Evolutionary conservation across 2,888 invertebrate genomes (phyloP).

Genomic region (Rugalucina vietnamica): DNA sequence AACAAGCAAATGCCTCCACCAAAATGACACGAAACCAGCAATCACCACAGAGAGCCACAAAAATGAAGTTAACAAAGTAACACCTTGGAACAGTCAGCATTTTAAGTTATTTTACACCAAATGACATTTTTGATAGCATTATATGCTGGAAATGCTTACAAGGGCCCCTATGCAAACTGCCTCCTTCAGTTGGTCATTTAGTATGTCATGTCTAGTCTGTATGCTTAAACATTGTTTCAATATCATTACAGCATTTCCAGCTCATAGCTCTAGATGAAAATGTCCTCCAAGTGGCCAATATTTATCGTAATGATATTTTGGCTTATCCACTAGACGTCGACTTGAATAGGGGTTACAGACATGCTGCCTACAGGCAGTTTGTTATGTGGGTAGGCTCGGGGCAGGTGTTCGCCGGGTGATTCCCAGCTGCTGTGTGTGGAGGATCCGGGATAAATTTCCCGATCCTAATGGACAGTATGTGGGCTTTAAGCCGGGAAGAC

Average conservation of each 20-base stretch:
- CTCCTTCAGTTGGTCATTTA: too few relatives aligned
- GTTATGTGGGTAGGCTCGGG: conserved; percentile 55
- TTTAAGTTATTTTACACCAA: too few relatives aligned
- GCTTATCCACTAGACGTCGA: conserved; percentile 20
- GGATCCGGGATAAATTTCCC: conserved; percentile 56
- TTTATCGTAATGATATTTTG: conserved; percentile 37
- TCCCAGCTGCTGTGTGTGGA: conserved; percentile 57
- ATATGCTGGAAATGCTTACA: too few relatives aligned
- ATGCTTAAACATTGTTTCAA: too few relatives aligned
- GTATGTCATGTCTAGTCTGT: too few relatives aligned
- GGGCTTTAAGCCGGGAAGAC: conserved; percentile 23
- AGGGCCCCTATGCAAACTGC: too few relatives aligned
- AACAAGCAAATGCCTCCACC: too few relatives aligned
- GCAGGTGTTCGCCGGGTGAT: conserved; percentile 47
- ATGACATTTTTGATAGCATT: too few relatives aligned
- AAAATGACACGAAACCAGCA: too few relatives aligned
- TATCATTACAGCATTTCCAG: conserved; percentile 42
- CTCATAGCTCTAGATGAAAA: conserved; percentile 40
- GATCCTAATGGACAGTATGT: conserved; percentile 49
- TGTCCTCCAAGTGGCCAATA: conserved; percentile 29
- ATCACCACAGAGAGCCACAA: too few relatives aligned
- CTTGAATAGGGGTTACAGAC: conserved; percentile 32
- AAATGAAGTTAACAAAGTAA: too few relatives aligned
- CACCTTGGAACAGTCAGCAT: too few relatives aligned
- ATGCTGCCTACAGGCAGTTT: conserved; percentile 58